Conservation (phyloP, 1,140 invertebrate species). For the Penaeus japonicus region DNA sequence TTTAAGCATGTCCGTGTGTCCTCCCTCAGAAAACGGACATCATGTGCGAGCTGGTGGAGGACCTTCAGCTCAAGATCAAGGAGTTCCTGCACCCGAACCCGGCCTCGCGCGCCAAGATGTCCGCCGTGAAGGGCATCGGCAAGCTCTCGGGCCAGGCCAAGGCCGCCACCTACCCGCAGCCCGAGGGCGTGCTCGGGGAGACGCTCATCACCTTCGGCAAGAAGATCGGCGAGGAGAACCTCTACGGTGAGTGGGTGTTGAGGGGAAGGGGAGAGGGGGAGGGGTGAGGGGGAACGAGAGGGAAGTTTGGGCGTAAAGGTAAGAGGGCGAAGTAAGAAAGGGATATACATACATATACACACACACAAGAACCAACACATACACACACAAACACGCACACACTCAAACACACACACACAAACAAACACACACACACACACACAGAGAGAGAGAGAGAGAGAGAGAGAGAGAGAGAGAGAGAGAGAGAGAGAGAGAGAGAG, state of each 20-base stretch:
- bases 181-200: conserved; percentile 96
- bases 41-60: conserved; percentile 93
- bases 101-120: conserved; percentile 92
- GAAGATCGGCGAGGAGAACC: conserved; percentile 93
- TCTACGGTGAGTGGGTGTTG: conserved; percentile 76
- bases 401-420: too few species aligned
- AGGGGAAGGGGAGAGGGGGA: not conserved
- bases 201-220: conserved; percentile 95
- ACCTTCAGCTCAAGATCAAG: conserved; percentile 95
- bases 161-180: conserved; percentile 89
- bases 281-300: not conserved
- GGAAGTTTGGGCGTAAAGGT: not conserved
- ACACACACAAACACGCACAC: too few species aligned
- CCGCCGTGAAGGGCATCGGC: conserved; percentile 82
- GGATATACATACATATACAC: too few species aligned
- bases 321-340: too few species aligned
- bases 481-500: too few species aligned
- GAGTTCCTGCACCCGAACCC: conserved; percentile 99
- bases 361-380: too few species aligned
- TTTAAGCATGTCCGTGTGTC: conserved; percentile 57
- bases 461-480: not conserved
- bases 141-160: conserved; percentile 73
- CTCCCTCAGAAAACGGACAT: conserved; percentile 92
- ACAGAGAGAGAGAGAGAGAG: too few species aligned
- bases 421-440: too few species aligned